A percentile compares a stretch with the other conserved stretches of the same genome.
phyloP scores from a whole-genome alignment of 2,888 invertebrate species.

The Drosophila formosana region DNA sequence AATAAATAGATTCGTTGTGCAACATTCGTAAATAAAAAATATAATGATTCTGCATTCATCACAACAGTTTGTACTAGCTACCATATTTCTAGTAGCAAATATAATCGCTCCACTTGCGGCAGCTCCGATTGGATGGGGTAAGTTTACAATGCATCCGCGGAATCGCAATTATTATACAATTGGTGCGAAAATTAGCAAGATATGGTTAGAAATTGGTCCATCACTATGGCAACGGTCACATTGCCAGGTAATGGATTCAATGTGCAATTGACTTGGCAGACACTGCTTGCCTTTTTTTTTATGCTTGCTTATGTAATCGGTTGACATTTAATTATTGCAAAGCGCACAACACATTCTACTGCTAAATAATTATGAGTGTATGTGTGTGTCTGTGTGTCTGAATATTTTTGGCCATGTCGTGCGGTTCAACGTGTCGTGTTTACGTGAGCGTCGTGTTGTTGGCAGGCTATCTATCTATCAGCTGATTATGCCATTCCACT shows the following conservation, averaged over 20 bases:
- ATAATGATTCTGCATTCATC: conserved; percentile 43
- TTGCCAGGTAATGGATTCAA: conserved; percentile 32
- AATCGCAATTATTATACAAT: conserved; percentile 48
- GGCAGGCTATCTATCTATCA: conserved; percentile 50
- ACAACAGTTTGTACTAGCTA: conserved; percentile 25
- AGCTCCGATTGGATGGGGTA: conserved; percentile 68
- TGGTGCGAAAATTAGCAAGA: conserved; percentile 15
- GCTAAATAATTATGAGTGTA: conserved; percentile 21
- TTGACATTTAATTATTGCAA: conserved; percentile 53
- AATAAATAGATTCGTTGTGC: conserved; percentile 18
- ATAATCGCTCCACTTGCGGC: conserved; percentile 29
- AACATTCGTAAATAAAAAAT: conserved; percentile 8
- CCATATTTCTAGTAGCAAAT: conserved; percentile 20
- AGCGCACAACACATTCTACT: conserved; percentile 15
- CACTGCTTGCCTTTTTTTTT: conserved; percentile 23
- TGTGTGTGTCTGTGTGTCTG: conserved; percentile 11
- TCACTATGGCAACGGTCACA: conserved; percentile 31
- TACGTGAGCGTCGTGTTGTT: conserved; percentile 23
- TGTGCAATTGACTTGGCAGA: conserved; percentile 46
- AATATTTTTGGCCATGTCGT: conserved; percentile 23
- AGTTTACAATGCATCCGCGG: conserved; percentile 23
- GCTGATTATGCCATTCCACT: conserved; percentile 46
- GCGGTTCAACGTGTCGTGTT: conserved; percentile 17
- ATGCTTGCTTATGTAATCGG: conserved; percentile 58
- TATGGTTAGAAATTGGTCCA: conserved; percentile 26